Evolutionary conservation across 2,888 invertebrate genomes (phyloP), one percentile per base, ranked within the genome.

Genomic region (Pardosa pseudoannulata): DNA sequence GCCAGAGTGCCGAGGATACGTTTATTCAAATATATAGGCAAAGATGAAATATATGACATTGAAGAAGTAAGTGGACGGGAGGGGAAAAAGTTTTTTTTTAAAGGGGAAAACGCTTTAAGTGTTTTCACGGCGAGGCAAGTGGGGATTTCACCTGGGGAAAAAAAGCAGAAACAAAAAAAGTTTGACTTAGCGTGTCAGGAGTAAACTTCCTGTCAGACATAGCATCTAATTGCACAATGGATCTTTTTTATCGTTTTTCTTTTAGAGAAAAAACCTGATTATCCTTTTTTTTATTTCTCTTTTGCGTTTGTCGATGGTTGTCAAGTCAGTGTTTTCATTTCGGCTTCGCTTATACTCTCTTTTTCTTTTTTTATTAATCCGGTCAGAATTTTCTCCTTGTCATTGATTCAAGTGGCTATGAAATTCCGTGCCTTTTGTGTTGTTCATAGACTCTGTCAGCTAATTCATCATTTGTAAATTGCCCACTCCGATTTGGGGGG

Each of bases 351-450:
- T 19, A 6, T 68, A 50, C 36, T 36, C 6, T 46, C 16, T 11
- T 46, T 13, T 11, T 46, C 16, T 11, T 46, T 11, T 23, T 56
- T 56, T 80, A 67, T 9, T 70, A 36, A 76, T 39, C 71, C 65
- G 27, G 28, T 13, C n/a, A 28, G 72, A 67, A 78, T 78, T 83
- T 83, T 73, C 78, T 72, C 72, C 56, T 73, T 72, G 62, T 83
- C 56, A 73, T 65, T 76, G 39, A 19, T 39, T 27, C 65, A 23
- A 72, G 72, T 83, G 65, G 72, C 76, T 83, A 76, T 83, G 83
- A 83, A 83, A 83, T 83, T 67, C 73, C 67, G 56, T 67, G 83
- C 50, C 73, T 83, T 78, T 83, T 83, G 83, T 83, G 39, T 72
- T n/a, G 78, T 78, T 78, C 72, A 62, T 64, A 68, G 70, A 27